These are phyloP conservation scores for Formica selysi DNA, from an alignment of 1,140 invertebrate genomes.

Conservation along the genomic window DNA sequence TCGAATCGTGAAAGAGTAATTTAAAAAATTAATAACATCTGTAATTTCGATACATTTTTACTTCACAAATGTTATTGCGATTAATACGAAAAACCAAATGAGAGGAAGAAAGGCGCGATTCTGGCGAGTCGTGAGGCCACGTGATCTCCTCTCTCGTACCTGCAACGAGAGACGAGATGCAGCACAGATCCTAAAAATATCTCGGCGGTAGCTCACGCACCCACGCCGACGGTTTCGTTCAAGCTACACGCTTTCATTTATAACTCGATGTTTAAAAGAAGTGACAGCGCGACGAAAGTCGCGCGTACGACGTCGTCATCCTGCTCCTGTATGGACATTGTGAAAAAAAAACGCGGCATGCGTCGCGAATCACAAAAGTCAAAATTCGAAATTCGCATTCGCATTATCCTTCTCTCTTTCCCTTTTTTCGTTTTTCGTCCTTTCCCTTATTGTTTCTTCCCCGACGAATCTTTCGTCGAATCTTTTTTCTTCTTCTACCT, in stretches of 20 bases:
- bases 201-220: constrained; percentile 55
- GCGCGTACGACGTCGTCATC: constrained; percentile 18
- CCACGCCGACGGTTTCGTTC: constrained; percentile 48
- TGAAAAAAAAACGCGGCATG: constrained; percentile 7
- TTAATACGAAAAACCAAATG: background rate
- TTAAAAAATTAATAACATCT: constrained; percentile 32
- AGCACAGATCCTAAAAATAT: constrained; percentile 55
- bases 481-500: background rate
- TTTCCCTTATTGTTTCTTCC: constrained; percentile 18
- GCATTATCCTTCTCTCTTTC: constrained; percentile 6
- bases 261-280: constrained; percentile 59
- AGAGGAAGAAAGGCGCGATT: background rate
- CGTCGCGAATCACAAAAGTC: constrained; percentile 57
- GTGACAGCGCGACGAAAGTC: constrained; percentile 36
- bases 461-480: constrained; percentile 22
- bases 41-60: constrained; percentile 17
- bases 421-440: constrained; percentile 7
- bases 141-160: constrained; percentile 4
- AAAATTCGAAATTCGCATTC: constrained; percentile 33
- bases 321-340: background rate
- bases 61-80: constrained; percentile 13
- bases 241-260: constrained; percentile 53
- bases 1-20: background rate
- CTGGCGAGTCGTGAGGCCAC: background rate
- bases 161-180: constrained; percentile 34